Evolutionary conservation across 2,797 vertebrate species (phyloP), one percentile per base, ranked within the genome.

Genomic region (Alauda arvensis): DNA sequence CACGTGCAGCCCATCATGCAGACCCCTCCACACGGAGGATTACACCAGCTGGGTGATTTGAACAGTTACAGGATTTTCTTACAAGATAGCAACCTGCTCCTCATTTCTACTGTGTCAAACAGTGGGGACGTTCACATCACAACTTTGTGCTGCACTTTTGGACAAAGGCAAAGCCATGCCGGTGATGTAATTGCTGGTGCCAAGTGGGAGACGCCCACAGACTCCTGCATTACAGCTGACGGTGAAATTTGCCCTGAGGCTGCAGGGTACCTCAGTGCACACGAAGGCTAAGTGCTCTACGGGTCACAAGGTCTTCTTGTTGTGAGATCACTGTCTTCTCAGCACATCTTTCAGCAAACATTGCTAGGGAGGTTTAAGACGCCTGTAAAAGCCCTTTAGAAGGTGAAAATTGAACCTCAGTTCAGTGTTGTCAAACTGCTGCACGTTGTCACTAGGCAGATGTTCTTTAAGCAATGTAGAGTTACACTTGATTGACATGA

Each of bases 1-100:
- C 76, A 39, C 3, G 0, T 1, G 5, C 31, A 65, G 29, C 51
- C n/a, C 1, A 1, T 15, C 0, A 0, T 21, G 12, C 72, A 77
- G 46, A 52, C 6, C 28, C 21, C 55, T 70, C 55, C 8, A 4
- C 43, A 57, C 19, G 45, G n/a, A 31, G 6, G 3, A 12, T 39
- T 60, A 46, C 10, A 34, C 21, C 26, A 76, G 1, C 6, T 75
- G 33, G n/a, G 40, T 43, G 21, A 40, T 25, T 62, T 7, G 10
- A 85, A 25, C 10, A 63, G 11, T 29, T 21, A 57, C 23, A 29
- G 26, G 39, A 21, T 33, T 87, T 82, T 85, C 40, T 72, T 77
- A 63, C 28, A 67, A 28, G 13, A 26, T 9, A 45, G 9, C 29
- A 53, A 14, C 8, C 65, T 13, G 13, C 28, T 77, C 21, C 66